phyloP scores from a whole-genome alignment of 1,140 invertebrate genomes.

The Trinorchestia longiramus region DNA sequence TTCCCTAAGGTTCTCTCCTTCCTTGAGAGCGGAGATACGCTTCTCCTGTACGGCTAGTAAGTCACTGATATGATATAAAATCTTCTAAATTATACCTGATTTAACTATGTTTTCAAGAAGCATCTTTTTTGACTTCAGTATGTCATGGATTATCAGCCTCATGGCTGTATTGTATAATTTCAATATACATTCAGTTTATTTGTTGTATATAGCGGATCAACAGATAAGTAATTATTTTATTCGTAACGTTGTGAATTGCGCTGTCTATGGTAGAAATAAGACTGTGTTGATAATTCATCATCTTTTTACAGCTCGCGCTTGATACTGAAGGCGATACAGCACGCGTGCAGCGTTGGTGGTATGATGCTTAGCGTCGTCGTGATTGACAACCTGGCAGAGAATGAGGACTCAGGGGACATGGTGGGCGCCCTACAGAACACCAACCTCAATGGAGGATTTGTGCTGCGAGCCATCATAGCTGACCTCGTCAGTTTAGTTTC shows the following conservation, averaged over 20 bases:
- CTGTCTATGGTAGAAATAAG: too few relatives aligned
- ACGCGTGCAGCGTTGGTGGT: background rate
- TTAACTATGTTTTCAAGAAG: too few relatives aligned
- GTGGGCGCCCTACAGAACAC: background rate
- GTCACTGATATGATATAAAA: background rate
- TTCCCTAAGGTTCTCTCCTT: conserved; percentile 41
- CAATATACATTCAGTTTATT: too few relatives aligned
- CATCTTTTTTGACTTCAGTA: too few relatives aligned
- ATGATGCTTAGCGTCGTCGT: conserved; percentile 13
- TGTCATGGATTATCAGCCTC: too few relatives aligned
- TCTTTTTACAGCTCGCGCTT: background rate
- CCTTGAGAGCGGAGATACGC: background rate
- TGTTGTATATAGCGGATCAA: too few relatives aligned
- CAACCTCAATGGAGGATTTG: background rate
- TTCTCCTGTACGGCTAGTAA: conserved; percentile 23
- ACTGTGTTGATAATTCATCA: too few relatives aligned
- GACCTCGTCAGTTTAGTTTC: background rate
- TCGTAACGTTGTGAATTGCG: too few relatives aligned
- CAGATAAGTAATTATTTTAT: too few relatives aligned
- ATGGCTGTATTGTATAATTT: too few relatives aligned
- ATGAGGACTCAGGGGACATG: background rate
- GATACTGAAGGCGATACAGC: conserved; percentile 10
- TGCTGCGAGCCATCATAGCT: background rate
- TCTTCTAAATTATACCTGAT: background rate
- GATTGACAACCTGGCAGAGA: background rate